These are phyloP conservation scores for Mythimna vitellina DNA, from an alignment of 2,888 invertebrate species.

Conservation along the genomic window DNA sequence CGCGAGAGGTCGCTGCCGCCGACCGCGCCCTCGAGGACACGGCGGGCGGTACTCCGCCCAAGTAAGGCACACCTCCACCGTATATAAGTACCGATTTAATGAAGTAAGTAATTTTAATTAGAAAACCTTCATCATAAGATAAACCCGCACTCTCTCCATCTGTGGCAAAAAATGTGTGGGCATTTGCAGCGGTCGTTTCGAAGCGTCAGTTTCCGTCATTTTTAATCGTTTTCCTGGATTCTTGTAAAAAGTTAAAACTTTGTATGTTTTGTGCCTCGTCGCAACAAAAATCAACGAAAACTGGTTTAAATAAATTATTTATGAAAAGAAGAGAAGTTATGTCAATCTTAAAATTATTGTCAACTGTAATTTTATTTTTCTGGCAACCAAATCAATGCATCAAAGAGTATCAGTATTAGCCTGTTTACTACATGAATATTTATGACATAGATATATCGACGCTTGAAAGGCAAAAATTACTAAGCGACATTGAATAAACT, in stretches of 20 bases:
- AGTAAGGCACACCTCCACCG: too few species aligned
- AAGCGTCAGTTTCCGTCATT: conserved; percentile 87
- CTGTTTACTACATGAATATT: too few species aligned
- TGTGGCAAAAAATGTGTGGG: conserved; percentile 91
- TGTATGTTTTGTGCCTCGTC: neutral
- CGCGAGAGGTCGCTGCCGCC: too few species aligned
- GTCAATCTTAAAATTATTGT: neutral
- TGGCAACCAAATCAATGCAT: neutral
- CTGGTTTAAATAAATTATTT: neutral
- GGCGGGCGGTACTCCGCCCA: too few species aligned
- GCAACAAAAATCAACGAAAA: neutral
- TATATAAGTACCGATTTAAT: too few species aligned
- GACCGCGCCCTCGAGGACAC: too few species aligned
- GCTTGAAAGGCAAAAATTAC: too few species aligned
- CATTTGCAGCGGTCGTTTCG: conserved; percentile 81
- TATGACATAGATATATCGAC: too few species aligned
- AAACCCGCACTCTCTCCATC: conserved; percentile 92
- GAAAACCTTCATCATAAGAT: conserved; percentile 91
- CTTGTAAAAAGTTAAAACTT: neutral
- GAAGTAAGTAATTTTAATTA: too few species aligned
- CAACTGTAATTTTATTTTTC: neutral
- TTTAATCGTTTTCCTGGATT: conserved; percentile 6
- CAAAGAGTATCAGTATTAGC: neutral
- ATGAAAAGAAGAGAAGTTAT: too few species aligned
- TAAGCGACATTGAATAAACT: too few species aligned